Base-by-base conservation (phyloP, 2,888 invertebrate genomes). In the Bimastos eiseni region DNA sequence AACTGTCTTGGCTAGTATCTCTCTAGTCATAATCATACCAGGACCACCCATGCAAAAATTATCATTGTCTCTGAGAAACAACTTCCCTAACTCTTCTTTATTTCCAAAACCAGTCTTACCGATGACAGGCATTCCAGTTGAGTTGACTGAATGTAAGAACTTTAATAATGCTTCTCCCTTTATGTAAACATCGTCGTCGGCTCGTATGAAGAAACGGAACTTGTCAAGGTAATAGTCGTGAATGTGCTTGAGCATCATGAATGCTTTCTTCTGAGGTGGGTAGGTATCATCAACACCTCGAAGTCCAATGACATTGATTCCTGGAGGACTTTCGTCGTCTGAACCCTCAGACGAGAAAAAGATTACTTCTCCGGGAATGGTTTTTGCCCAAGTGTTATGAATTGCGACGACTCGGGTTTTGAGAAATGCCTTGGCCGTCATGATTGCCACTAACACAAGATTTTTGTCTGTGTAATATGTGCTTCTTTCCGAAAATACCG, bases 41-140 rank as follows among this genome's bases (percentile, higher is more conserved):
- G 99, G 99, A 0, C 99, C 99, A 49, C 99, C 99, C 99, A 99
- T 99, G 95, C 99, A 99, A 95, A 98, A 99, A 95, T 99, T 99
- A 95, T 99, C 99, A 94, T 94, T 92, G 36, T 92, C 93, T 21
- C 93, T 93, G 93, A 99, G 96, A 37, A 97, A 97, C 49, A 99
- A 89, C 41, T 41, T 41, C 41, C 41, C 41, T 11, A 41, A 41
- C 41, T 41, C 41, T 15, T 41, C 41, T 41, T 41, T 41, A 11
- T 41, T 41, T 41, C 41, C 41, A 6, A 41, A 41, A 6, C 41
- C 41, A 41, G 41, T 41, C 41, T 41, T 6, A 41, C 41, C 41
- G 15, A 41, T 41, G 41, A 41, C 41, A 41, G 41, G 41, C 41
- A 41, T 15, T 11, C 41, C 15, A 15, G 8, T 41, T 41, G 41